Percentiles rank a stretch among this genome's conserved stretches.
phyloP scores from a whole-genome alignment of 1,140 invertebrate genomes.

The Hypothenemus hampei region DNA sequence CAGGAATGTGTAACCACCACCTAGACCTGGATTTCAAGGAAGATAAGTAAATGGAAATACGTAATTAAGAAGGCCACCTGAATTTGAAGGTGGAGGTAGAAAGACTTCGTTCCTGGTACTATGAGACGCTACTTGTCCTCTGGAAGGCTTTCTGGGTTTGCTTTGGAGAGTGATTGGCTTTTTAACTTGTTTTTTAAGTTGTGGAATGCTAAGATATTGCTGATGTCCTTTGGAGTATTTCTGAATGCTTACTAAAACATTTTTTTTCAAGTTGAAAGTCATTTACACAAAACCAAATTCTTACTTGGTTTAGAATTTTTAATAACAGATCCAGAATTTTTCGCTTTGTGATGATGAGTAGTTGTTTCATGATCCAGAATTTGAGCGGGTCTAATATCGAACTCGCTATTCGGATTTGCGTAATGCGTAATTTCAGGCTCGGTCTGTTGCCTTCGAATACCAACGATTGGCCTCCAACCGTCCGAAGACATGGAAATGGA shows the following conservation, averaged over 20 bases:
- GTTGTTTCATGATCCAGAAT: constrained; percentile 21
- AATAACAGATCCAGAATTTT: too few relatives aligned
- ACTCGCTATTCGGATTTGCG: constrained; percentile 15
- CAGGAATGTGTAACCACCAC: constrained; percentile 22
- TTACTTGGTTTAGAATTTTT: too few relatives aligned
- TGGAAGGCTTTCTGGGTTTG: constrained; percentile 29
- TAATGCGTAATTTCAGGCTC: constrained; percentile 17
- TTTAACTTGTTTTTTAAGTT: constrained; percentile 5
- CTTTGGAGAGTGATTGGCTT: constrained; percentile 10
- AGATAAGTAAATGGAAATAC: neutral
- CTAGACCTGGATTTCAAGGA: neutral
- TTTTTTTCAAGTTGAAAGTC: too few relatives aligned
- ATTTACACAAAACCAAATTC: too few relatives aligned
- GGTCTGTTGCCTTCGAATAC: constrained; percentile 27
- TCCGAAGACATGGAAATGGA: constrained; percentile 35
- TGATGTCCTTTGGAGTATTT: too few relatives aligned
- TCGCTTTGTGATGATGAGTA: too few relatives aligned
- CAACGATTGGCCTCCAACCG: constrained; percentile 41
- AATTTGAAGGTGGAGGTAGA: constrained; percentile 18
- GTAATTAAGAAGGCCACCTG: neutral
- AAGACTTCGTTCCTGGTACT: constrained; percentile 37
- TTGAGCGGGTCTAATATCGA: constrained; percentile 12
- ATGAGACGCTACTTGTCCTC: constrained; percentile 29
- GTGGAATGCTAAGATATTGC: too few relatives aligned
- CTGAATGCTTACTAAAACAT: too few relatives aligned